Conservation (phyloP, 1,140 invertebrate genomes). For the Lepidurus arcticus region DNA sequence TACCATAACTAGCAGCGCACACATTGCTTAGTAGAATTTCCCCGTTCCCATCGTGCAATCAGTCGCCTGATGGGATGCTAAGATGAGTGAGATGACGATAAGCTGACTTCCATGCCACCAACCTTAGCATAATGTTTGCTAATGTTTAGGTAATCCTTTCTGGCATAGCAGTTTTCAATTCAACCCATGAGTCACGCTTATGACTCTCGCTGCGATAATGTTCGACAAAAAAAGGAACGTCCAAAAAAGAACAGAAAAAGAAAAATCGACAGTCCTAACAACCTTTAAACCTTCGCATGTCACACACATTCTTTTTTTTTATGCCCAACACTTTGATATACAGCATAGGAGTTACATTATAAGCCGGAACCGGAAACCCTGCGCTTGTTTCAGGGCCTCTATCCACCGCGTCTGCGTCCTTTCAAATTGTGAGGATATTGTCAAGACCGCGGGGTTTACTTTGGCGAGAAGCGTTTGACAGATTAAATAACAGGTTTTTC, state of each 20-base stretch:
- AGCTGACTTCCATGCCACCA: background rate
- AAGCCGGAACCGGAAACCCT: slow-evolving; percentile 17
- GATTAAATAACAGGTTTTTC: background rate
- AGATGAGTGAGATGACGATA: slow-evolving; percentile 18
- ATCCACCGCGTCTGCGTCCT: background rate
- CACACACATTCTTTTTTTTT: background rate
- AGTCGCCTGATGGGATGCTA: slow-evolving; percentile 14
- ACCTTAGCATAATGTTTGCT: background rate
- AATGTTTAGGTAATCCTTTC: slow-evolving; percentile 7
- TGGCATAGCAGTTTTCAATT: slow-evolving; percentile 5
- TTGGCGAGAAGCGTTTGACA: background rate
- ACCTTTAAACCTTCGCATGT: background rate
- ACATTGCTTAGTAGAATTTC: slow-evolving; percentile 1
- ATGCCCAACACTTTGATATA: background rate
- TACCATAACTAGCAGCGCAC: background rate
- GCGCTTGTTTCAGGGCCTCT: background rate
- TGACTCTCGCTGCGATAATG: background rate
- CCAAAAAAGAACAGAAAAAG: background rate
- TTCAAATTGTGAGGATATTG: background rate
- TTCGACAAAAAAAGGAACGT: background rate
- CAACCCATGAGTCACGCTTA: slow-evolving; percentile 4
- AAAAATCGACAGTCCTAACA: background rate
- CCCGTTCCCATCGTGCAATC: background rate
- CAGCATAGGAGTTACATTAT: background rate
- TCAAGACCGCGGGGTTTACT: background rate